Percentiles rank a stretch among this genome's conserved stretches.
These are phyloP conservation scores for Perdix hodgsoniae DNA, from an alignment of 2,797 vertebrate species.

Conservation along the genomic window DNA sequence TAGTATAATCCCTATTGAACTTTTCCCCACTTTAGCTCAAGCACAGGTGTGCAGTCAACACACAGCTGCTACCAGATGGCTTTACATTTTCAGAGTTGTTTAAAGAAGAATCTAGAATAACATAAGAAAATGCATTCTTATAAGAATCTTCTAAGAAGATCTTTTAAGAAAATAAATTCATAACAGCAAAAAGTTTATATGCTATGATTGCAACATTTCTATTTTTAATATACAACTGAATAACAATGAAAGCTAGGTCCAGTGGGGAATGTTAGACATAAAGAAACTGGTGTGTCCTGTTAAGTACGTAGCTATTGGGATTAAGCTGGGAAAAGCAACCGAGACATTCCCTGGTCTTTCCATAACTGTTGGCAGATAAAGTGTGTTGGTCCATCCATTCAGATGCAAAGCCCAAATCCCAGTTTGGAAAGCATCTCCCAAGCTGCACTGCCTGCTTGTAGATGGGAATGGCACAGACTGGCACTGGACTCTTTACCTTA, in stretches of 20 bases:
- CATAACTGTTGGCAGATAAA: background rate
- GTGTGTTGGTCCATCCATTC: background rate
- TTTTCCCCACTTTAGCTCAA: background rate
- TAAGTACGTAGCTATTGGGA: background rate
- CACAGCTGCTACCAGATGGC: slow-evolving; percentile 33
- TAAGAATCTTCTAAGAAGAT: too few relatives aligned
- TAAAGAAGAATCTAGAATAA: slow-evolving; percentile 17
- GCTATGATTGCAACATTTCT: background rate
- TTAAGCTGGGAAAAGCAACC: background rate
- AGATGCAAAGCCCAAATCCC: background rate
- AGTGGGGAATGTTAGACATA: background rate
- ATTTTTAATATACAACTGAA: background rate
- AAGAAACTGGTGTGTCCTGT: background rate
- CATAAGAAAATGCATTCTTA: background rate
- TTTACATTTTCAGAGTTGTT: background rate
- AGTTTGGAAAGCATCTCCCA: background rate
- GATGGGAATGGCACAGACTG: background rate
- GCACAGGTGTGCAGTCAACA: slow-evolving; percentile 48
- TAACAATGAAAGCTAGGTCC: background rate
- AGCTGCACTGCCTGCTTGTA: background rate
- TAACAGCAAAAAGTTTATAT: background rate
- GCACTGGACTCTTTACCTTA: accelerated
- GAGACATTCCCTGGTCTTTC: background rate
- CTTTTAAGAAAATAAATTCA: background rate
- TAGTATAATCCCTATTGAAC: slow-evolving; percentile 1